Evolutionary conservation across 1,140 invertebrate genomes (phyloP).

Genomic region (Brachionus rotundiformis): DNA sequence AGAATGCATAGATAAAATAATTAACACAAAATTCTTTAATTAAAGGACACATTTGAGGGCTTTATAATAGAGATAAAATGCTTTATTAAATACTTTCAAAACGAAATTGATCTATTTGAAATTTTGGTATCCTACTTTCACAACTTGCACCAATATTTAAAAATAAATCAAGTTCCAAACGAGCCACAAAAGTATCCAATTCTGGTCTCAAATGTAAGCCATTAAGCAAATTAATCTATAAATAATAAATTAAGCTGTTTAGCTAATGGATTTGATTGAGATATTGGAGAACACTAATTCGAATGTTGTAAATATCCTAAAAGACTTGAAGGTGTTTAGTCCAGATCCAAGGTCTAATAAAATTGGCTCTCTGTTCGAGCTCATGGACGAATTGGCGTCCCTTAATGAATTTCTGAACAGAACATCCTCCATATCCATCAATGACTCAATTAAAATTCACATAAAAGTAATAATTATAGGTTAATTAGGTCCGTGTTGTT

Average conservation of each 20-base stretch:
- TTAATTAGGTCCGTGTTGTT: not conserved
- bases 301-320: not conserved
- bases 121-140: slow-evolving; percentile 2
- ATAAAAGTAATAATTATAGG: not conserved
- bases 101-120: not conserved
- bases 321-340: slow-evolving; percentile 2
- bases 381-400: not conserved
- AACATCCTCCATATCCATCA: slow-evolving; percentile 32
- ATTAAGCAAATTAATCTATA: too few relatives aligned
- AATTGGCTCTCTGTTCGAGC: not conserved
- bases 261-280: slow-evolving; percentile 28
- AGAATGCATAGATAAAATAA: too few relatives aligned
- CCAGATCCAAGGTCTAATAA: not conserved
- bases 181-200: not conserved
- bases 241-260: too few relatives aligned
- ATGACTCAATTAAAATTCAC: slow-evolving; percentile 26
- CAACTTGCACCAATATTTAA: not conserved
- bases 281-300: not conserved
- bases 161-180: not conserved
- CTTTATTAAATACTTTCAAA: slow-evolving; percentile 34
- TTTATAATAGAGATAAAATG: slow-evolving; percentile 36
- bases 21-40: too few relatives aligned
- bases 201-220: slow-evolving; percentile 18
- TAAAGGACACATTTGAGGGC: slow-evolving; percentile 24
- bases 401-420: slow-evolving; percentile 34